These are phyloP conservation scores for Poecilia gillii DNA, from an alignment of 2,797 vertebrate genomes.

Conservation along the genomic window DNA sequence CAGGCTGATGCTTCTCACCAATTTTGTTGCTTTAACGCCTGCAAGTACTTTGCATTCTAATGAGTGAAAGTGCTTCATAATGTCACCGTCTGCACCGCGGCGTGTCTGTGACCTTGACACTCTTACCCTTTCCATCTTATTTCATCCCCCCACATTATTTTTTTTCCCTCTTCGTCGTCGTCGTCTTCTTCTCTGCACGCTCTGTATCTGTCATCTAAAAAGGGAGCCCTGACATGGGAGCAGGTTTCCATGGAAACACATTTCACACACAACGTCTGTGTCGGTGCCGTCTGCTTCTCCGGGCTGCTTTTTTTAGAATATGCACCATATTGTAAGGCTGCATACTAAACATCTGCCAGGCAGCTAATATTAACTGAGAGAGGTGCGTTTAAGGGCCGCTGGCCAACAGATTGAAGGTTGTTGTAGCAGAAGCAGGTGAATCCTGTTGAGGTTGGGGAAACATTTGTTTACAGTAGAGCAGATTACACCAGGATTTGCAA, in stretches of 20 bases:
- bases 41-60: not conserved
- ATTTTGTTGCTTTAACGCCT: not conserved
- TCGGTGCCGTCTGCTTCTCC: slow-evolving; percentile 53
- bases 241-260: slow-evolving; percentile 73
- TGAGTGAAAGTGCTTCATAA: not conserved
- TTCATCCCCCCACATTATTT: slow-evolving; percentile 11
- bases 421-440: slow-evolving; percentile 40
- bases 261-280: slow-evolving; percentile 61
- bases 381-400: not conserved
- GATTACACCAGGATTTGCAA: not conserved
- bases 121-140: slow-evolving; percentile 14
- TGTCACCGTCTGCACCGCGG: not conserved
- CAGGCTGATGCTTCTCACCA: not conserved
- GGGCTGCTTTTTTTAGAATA: slow-evolving; percentile 52
- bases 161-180: not conserved
- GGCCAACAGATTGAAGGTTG: slow-evolving; percentile 45
- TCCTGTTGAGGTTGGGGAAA: slow-evolving; percentile 27
- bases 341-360: slow-evolving; percentile 56
- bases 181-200: slow-evolving; percentile 1
- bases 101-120: slow-evolving; percentile 49
- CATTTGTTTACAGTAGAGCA: not conserved
- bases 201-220: slow-evolving; percentile 54
- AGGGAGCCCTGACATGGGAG: slow-evolving; percentile 54
- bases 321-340: slow-evolving; percentile 63
- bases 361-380: slow-evolving; percentile 20